Base-by-base conservation (phyloP, 1,140 invertebrate species). In the Aphidius ervi region DNA sequence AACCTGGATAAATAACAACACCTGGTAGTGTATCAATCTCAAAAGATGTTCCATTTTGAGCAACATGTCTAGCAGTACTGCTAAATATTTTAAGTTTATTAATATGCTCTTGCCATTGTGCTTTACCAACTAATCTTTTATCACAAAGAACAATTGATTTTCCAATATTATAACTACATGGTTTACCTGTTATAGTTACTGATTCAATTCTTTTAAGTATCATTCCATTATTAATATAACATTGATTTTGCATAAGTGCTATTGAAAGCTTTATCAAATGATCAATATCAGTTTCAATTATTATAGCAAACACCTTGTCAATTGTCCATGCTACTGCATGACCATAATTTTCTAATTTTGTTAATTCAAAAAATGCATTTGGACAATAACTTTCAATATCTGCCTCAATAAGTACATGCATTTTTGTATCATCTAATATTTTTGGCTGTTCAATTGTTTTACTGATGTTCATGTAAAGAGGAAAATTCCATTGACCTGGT, bases 281-380 rank as follows among this genome's bases (percentile, higher is more conserved):
- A 59, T 86, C 80, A 59, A 87, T 71, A 74, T 88, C 85, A 46
- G 85, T 85, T 68, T 86, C 84, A 55, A 88, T 66, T 62, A 88
- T 81, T 40, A 87, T 68, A 46, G 82, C 82, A 63, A 88, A 83
- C 70, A 79, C 77, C 68, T 84, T 82, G 56, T 82, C 78, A 10
- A 81, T 80, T 58, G 82, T 86, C 87, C 87, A 88, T 46, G 86
- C 84, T 49, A 84, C 75, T 46, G 84, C 80, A 67, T 82, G 77
- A 63, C 87, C 87, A 68, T 84, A 88, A 68, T 86, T 81, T 74
- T 88, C 86, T 48, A 88, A 75, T 85, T 78, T 78, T 16, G 69
- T 74, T 42, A 69, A 65, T 59, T 67, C 74, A 20, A 68, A 62
- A 23, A 65, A 73, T 47, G 67, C 70, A 41, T 65, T 43, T 40